Conservation (phyloP, 2,797 vertebrate species). For the Acanthis flammea region DNA sequence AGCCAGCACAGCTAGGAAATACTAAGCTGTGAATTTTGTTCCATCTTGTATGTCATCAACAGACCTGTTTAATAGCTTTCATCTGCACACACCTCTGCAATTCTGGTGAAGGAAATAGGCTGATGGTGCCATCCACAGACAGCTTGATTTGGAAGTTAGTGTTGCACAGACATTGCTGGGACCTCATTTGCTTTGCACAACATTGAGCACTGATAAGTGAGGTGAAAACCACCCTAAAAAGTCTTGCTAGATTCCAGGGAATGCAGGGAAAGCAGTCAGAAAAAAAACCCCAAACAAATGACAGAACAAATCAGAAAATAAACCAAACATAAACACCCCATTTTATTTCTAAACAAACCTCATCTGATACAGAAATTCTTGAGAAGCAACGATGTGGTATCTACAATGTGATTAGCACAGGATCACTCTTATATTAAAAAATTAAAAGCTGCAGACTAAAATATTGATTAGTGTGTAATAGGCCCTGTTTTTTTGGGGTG, state of each 20-base stretch:
- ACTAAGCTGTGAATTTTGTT: slow-evolving; percentile 8
- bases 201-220: neutral
- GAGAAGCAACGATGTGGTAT: neutral
- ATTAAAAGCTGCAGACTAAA: neutral
- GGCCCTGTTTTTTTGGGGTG: neutral
- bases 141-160: neutral
- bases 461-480: neutral
- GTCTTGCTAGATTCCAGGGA: neutral
- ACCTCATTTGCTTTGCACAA: neutral
- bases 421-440: neutral
- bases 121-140: neutral
- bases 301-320: neutral
- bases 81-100: neutral
- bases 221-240: neutral
- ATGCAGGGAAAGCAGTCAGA: neutral
- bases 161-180: neutral
- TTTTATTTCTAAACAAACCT: neutral
- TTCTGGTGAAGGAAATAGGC: neutral
- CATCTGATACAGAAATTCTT: neutral
- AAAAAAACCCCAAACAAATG: neutral
- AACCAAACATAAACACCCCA: rapidly evolving
- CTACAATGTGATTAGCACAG: neutral
- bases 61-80: slow-evolving; percentile 17
- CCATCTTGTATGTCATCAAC: neutral
- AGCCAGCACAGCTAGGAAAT: slow-evolving; percentile 5